phyloP scores from a whole-genome alignment of 2,797 vertebrate genomes.

The Rousettus madagascariensis region DNA sequence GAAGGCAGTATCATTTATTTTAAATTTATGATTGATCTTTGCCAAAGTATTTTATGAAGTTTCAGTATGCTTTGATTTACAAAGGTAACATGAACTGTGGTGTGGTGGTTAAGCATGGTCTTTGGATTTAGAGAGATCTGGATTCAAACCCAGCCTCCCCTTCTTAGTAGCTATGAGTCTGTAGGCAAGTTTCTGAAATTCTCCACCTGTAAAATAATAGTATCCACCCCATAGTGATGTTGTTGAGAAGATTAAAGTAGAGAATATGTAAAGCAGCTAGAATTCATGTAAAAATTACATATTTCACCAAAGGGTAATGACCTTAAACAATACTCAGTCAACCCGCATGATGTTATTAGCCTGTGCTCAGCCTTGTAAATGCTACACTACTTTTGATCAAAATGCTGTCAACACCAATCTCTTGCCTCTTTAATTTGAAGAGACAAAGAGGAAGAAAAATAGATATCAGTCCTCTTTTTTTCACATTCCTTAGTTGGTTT shows the following conservation, averaged over 20 bases:
- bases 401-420: not conserved
- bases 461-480: not conserved
- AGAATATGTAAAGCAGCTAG: not conserved
- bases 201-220: not conserved
- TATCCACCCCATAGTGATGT: not conserved
- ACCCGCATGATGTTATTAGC: not conserved
- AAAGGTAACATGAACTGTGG: not conserved
- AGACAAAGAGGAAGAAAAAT: not conserved
- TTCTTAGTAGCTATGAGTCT: not conserved
- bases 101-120: not conserved
- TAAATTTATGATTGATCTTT: not conserved
- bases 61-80: slow-evolving; percentile 15
- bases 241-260: not conserved
- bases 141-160: not conserved
- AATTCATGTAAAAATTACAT: slow-evolving; percentile 20
- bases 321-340: not conserved
- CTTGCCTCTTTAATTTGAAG: not conserved
- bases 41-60: not conserved
- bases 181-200: not conserved
- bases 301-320: not conserved
- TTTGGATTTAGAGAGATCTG: not conserved
- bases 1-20: not conserved
- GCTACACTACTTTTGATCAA: not conserved
- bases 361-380: not conserved
- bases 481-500: not conserved